Percentiles rank a stretch among this genome's conserved stretches.
phyloP scores from a whole-genome alignment of 2,888 invertebrate genomes.

The Eupithecia tripunctaria region DNA sequence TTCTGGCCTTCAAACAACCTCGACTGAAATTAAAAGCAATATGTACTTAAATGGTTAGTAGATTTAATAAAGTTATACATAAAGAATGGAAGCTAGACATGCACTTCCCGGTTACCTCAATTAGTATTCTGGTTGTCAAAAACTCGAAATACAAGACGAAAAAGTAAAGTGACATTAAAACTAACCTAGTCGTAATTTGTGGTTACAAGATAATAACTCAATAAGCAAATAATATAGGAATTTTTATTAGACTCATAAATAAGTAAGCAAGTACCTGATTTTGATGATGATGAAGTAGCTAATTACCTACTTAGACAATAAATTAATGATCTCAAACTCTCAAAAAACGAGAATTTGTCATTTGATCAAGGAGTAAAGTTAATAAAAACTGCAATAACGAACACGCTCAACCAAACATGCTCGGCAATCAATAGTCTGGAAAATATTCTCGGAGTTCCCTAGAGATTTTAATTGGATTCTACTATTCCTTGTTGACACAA shows the following conservation, averaged over 20 bases:
- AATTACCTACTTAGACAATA: background rate
- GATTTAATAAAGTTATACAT: conserved; percentile 5
- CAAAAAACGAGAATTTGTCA: background rate
- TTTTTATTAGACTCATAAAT: background rate
- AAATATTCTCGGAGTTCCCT: background rate
- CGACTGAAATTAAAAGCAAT: conserved; percentile 38
- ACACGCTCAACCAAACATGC: background rate
- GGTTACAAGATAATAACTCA: background rate
- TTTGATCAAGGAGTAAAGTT: background rate
- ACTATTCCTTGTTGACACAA: background rate
- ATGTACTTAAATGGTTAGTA: conserved; percentile 36
- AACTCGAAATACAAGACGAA: conserved; percentile 19
- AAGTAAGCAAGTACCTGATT: background rate
- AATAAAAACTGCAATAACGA: background rate
- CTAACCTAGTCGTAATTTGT: background rate
- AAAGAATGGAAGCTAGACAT: conserved; percentile 46
- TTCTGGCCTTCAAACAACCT: conserved; percentile 52
- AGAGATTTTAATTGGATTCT: background rate
- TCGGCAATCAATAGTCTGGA: background rate
- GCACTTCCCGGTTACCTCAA: conserved; percentile 54
- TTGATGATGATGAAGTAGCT: background rate
- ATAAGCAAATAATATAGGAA: background rate
- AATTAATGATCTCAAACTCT: background rate
- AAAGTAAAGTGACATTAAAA: conserved; percentile 11
- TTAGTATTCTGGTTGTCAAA: conserved; percentile 39